These are phyloP conservation scores for Patagioenas fasciata DNA, from an alignment of 2,113 vertebrate genomes.

Conservation along the genomic window DNA sequence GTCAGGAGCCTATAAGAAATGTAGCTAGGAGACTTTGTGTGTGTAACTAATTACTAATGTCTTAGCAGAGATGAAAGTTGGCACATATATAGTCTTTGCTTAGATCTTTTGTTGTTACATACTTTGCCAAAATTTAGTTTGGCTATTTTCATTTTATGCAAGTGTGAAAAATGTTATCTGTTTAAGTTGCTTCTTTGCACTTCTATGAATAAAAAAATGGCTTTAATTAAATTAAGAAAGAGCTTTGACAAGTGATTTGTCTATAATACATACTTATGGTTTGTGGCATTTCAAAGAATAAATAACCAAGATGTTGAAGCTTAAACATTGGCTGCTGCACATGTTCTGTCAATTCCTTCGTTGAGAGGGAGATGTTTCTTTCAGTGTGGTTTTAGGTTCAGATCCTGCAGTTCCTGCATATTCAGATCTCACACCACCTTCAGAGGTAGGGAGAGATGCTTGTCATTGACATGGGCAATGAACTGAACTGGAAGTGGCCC, in stretches of 20 bases:
- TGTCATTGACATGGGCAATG: neutral
- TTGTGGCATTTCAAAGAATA: conserved; percentile 72
- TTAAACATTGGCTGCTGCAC: conserved; percentile 75
- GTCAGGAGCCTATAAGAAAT: neutral
- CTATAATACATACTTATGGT: conserved; percentile 73
- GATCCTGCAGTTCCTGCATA: neutral
- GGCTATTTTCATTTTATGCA: conserved; percentile 68
- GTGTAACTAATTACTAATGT: neutral
- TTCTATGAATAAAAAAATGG: conserved; percentile 69
- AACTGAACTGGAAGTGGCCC: neutral
- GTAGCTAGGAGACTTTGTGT: neutral
- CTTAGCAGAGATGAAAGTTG: conserved; percentile 55
- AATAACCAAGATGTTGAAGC: conserved; percentile 72
- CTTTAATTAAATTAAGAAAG: conserved; percentile 68
- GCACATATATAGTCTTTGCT: conserved; percentile 53
- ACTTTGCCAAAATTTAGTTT: conserved; percentile 69
- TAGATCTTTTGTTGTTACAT: conserved; percentile 53
- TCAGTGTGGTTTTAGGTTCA: neutral
- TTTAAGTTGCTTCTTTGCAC: conserved; percentile 75
- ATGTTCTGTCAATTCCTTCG: conserved; percentile 63
- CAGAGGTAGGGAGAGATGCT: neutral
- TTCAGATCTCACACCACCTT: neutral
- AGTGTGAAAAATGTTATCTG: conserved; percentile 75
- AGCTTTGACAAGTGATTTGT: conserved; percentile 74
- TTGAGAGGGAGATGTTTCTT: neutral